phyloP scores from a whole-genome alignment of 2,888 invertebrate species.

The Poecilobothrus nobilitatus region DNA sequence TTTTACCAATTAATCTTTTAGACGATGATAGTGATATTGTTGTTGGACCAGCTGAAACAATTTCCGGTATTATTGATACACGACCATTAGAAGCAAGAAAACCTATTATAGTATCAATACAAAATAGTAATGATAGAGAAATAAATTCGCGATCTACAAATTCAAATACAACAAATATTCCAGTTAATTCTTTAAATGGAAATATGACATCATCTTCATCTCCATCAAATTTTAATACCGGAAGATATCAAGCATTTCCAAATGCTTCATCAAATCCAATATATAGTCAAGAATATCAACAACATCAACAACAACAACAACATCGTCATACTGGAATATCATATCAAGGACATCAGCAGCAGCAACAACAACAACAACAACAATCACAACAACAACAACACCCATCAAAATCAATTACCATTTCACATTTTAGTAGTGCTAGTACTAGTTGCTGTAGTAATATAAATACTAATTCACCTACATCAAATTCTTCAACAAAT shows the following conservation, averaged over 20 bases:
- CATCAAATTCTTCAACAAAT: conserved; percentile 13
- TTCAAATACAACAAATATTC: conserved; percentile 13
- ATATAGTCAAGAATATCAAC: conserved; percentile 1
- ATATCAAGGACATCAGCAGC: conserved; percentile 11
- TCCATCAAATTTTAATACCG: neutral
- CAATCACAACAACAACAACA: conserved; percentile 17
- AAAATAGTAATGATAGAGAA: conserved; percentile 19
- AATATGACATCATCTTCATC: conserved; percentile 14
- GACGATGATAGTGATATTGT: conserved; percentile 41
- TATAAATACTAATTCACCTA: conserved; percentile 13
- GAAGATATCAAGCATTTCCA: neutral
- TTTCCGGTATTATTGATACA: conserved; percentile 62
- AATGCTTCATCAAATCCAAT: conserved; percentile 1
- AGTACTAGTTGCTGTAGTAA: conserved; percentile 7
- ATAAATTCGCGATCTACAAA: neutral
- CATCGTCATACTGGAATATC: neutral
- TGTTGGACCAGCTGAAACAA: conserved; percentile 64
- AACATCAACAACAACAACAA: conserved; percentile 16
- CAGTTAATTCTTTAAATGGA: conserved; percentile 25
- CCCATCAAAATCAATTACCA: conserved; percentile 23
- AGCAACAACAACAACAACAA: conserved; percentile 3
- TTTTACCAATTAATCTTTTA: conserved; percentile 4
- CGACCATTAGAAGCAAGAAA: conserved; percentile 42
- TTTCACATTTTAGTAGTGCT: conserved; percentile 19
- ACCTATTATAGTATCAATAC: conserved; percentile 24